These are phyloP conservation scores for Drepana arcuata DNA, from an alignment of 1,140 invertebrate genomes.

Conservation along the genomic window DNA sequence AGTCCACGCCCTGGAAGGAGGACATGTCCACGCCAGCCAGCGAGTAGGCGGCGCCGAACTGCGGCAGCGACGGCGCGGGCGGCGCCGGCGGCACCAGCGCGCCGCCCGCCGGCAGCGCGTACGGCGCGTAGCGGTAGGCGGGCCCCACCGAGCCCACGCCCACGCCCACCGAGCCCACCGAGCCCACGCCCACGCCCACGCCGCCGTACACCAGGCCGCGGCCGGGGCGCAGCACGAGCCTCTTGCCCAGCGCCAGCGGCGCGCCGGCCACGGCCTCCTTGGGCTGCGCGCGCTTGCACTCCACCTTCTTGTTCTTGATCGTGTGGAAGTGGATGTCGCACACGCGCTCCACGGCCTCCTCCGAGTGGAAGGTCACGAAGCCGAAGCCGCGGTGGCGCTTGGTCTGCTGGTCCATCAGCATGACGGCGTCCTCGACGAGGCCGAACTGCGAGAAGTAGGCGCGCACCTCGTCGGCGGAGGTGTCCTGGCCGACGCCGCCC, in stretches of 20 bases:
- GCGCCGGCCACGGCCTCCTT: slow-evolving; percentile 86
- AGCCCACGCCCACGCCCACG: slow-evolving; percentile 65
- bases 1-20: slow-evolving; percentile 91
- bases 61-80: slow-evolving; percentile 73
- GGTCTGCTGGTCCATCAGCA: slow-evolving; percentile 96
- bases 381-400: slow-evolving; percentile 92
- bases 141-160: slow-evolving; percentile 64
- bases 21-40: slow-evolving; percentile 92
- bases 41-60: slow-evolving; percentile 84
- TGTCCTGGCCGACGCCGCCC: slow-evolving; percentile 92
- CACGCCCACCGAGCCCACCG: slow-evolving; percentile 42
- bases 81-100: slow-evolving; percentile 69
- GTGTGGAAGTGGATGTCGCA: slow-evolving; percentile 95
- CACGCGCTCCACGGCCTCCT: slow-evolving; percentile 91
- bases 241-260: slow-evolving; percentile 60
- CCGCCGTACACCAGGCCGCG: slow-evolving; percentile 43
- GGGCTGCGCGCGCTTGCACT: slow-evolving; percentile 94
- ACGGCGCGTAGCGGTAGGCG: slow-evolving; percentile 80
- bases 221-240: slow-evolving; percentile 52
- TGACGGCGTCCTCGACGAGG: slow-evolving; percentile 92
- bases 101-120: slow-evolving; percentile 67
- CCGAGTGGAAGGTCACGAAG: slow-evolving; percentile 93
- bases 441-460: slow-evolving; percentile 94
- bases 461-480: slow-evolving; percentile 91
- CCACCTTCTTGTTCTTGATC: slow-evolving; percentile 94